Conservation (phyloP, 1,140 invertebrate species). For the Brachionus rubens region DNA sequence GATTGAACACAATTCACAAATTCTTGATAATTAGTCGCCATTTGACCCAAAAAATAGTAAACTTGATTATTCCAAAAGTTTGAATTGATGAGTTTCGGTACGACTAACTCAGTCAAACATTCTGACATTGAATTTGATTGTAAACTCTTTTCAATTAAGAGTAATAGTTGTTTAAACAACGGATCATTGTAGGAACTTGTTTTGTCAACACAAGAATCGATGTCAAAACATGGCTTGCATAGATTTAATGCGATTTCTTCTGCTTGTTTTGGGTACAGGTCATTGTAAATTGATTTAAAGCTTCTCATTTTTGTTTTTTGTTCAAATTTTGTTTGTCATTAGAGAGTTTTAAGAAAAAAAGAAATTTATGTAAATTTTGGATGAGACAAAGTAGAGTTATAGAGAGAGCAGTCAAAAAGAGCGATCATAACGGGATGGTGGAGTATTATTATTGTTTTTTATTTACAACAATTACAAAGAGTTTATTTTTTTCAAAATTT, state of each 20-base stretch:
- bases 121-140: neutral
- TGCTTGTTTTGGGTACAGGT: neutral
- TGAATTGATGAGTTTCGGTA: neutral
- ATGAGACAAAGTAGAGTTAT: no score
- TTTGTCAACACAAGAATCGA: neutral
- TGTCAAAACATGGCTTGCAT: neutral
- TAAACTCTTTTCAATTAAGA: neutral
- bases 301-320: neutral
- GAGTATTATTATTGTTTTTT: no score
- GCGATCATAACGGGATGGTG: no score
- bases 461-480: no score
- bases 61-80: neutral
- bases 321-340: neutral
- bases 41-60: neutral
- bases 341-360: no score
- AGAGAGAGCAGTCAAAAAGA: no score
- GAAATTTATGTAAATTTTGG: no score
- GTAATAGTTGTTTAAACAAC: neutral
- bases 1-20: neutral
- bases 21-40: neutral
- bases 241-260: neutral
- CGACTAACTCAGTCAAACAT: neutral
- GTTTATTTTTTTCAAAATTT: no score
- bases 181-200: no score
- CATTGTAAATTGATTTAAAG: neutral